Evolutionary conservation across 2,888 invertebrate genomes (phyloP), one percentile per base, ranked within the genome.

Genomic region (Clunio marinus): DNA sequence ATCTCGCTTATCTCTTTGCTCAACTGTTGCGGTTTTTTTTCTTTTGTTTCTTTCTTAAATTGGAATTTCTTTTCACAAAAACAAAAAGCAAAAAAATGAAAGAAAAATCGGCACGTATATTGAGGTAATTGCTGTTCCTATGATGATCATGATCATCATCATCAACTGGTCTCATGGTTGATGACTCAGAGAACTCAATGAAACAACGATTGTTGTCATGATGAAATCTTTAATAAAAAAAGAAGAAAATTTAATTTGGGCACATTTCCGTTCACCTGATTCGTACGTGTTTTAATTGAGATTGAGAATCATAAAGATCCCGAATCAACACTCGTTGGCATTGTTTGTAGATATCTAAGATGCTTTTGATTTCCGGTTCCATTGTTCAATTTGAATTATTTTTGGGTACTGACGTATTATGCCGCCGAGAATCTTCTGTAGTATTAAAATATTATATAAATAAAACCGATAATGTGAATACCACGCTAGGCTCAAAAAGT

Each of bases 211-310:
- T 51, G 51, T 51, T 22, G 51, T 32, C 13, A 32, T 32, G 35
- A 32, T 13, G 35, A 13, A n/a, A n/a, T n/a, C n/a, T n/a, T n/a
- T n/a, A n/a, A 32, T 32, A 13, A 13, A 32, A 32, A 13, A 32
- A 15, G 57, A 7, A 51, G 51, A 32, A 58, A 15, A 28, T n/a
- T 25, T 63, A 63, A 63, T 63, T 63, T 45, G 24, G 45, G 46
- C 45, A 63, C 24, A 46, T 63, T 63, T 63, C 63, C 63, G 63
- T 46, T 63, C 63, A 63, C 46, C 41, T 27, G 63, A 46, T 57
- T 32, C 32, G 32, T 32, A 32, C 32, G 32, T 32, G 20, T 15
- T 4, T 51, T 41, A 10, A 17, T 51, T 10, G 51, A 15, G 22
- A 17, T 41, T 5, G 2, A 10, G 10, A 5, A 15, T 15, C 41